A percentile compares a stretch with the other conserved stretches of the same genome.
These are phyloP conservation scores for Schizopygopsis malacanthus DNA, from an alignment of 2,797 vertebrate genomes.

Conservation along the genomic window DNA sequence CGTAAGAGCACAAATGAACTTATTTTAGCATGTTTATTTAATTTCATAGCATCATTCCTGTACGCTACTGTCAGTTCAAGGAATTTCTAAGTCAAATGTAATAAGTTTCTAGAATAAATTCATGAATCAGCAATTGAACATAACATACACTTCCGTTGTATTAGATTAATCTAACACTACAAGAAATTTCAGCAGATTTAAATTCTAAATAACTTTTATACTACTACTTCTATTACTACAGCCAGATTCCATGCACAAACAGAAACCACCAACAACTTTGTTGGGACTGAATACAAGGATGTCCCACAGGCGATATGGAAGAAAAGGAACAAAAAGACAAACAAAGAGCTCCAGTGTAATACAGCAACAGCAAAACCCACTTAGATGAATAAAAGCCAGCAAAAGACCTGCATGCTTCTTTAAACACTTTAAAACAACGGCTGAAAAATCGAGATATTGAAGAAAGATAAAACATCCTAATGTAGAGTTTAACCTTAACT, in stretches of 20 bases:
- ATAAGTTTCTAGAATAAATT: background rate
- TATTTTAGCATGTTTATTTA: background rate
- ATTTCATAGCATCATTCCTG: background rate
- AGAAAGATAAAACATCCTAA: slow-evolving; percentile 22
- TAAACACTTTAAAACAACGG: background rate
- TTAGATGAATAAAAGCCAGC: background rate
- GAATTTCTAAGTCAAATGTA: background rate
- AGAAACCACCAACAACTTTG: background rate
- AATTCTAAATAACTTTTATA: background rate
- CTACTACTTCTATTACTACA: background rate
- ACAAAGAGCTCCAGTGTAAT: background rate
- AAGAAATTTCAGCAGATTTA: background rate
- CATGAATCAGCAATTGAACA: background rate
- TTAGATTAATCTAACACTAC: background rate
- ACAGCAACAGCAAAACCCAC: background rate
- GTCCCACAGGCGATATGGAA: background rate
- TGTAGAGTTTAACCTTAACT: slow-evolving; percentile 41
- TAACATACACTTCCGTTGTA: background rate
- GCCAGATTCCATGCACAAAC: slow-evolving; percentile 1
- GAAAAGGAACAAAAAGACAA: background rate
- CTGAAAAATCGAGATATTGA: background rate
- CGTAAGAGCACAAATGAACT: background rate
- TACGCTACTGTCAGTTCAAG: background rate
- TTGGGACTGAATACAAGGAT: background rate
- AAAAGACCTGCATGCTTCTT: too few relatives aligned